Base-by-base conservation (phyloP, 1,140 invertebrate species). In the Dendroctonus ponderosae region DNA sequence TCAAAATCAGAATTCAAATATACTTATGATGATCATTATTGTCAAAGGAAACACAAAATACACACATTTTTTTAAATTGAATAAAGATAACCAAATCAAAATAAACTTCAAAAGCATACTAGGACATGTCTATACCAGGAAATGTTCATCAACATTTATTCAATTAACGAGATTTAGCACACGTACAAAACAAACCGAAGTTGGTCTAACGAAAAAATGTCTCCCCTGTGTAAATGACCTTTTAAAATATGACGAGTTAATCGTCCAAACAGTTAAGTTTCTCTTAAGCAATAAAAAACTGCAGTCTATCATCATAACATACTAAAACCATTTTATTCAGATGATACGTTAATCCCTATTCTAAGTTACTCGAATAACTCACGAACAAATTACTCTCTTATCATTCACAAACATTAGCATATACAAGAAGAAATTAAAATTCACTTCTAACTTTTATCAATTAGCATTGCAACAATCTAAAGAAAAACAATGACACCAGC, bases 1-100 rank as follows among this genome's bases (percentile, higher is more conserved):
- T 12, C 54, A 67, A 42, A 56, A 46, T 67, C 72, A 43, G 64
- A 72, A 60, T 69, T 70, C 52, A 63, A 53, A 49, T 72, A 74
- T 62, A 73, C 67, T 26, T 78, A 78, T 52, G 75, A 76, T 51
- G 67, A 77, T 63, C 76, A 73, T 68, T n/a, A 71, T 42, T 40
- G 44, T 11, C 56, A 75, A 9, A 49, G 78, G 39, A 69, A 76
- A 72, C 65, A 67, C 37, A 76, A 75, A 75, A 53, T 79, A 62
- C 64, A 74, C 38, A 67, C 71, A 37, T 64, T 70, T 8, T 71
- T 71, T 40, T 40, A 74, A 72, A 70, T 77, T n/a, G 50, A 71
- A 62, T 72, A 77, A 66, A 39, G 71, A 40, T 67, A 71, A 51
- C 49, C 61, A 58, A 50, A 58, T 26, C 65, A 43, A 78, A 78